Conservation (phyloP, 2,113 vertebrate genomes). For the Delphinapterus leucas region DNA sequence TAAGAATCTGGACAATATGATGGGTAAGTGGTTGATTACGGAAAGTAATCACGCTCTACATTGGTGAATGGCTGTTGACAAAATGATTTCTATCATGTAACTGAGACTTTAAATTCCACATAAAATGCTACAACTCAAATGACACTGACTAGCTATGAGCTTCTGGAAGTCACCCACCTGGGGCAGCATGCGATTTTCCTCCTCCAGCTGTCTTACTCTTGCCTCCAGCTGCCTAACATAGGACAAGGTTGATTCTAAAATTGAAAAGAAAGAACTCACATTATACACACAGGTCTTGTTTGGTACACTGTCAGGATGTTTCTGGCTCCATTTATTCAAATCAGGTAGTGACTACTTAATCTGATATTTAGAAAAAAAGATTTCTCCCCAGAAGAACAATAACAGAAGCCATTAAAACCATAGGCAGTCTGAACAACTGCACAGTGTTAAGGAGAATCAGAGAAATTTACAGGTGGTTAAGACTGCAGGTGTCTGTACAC, state of each 20-base stretch:
- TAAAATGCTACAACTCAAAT: slow-evolving; percentile 31
- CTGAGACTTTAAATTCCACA: slow-evolving; percentile 59
- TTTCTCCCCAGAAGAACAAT: slow-evolving; percentile 9
- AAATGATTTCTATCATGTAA: slow-evolving; percentile 52
- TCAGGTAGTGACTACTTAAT: slow-evolving; percentile 10
- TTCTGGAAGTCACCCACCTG: slow-evolving; percentile 86
- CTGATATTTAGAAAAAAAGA: background rate
- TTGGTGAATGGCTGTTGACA: slow-evolving; percentile 59
- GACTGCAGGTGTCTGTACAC: background rate
- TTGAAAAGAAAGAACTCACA: slow-evolving; percentile 84
- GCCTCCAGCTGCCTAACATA: slow-evolving; percentile 91
- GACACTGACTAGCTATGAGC: slow-evolving; percentile 76
- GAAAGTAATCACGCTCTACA: slow-evolving; percentile 47
- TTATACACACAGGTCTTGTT: slow-evolving; percentile 83
- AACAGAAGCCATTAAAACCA: background rate
- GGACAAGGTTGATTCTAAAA: slow-evolving; percentile 90
- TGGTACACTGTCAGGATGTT: slow-evolving; percentile 58
- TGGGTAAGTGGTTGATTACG: background rate
- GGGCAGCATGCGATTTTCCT: slow-evolving; percentile 88
- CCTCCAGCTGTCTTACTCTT: slow-evolving; percentile 90
- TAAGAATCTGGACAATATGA: slow-evolving; percentile 1
- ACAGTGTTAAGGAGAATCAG: background rate
- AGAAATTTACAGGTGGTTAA: background rate
- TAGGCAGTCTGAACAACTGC: background rate
- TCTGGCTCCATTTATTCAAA: slow-evolving; percentile 54